Evolutionary conservation across 2,888 invertebrate genomes (phyloP).

Genomic region (Vanessa cardui): DNA sequence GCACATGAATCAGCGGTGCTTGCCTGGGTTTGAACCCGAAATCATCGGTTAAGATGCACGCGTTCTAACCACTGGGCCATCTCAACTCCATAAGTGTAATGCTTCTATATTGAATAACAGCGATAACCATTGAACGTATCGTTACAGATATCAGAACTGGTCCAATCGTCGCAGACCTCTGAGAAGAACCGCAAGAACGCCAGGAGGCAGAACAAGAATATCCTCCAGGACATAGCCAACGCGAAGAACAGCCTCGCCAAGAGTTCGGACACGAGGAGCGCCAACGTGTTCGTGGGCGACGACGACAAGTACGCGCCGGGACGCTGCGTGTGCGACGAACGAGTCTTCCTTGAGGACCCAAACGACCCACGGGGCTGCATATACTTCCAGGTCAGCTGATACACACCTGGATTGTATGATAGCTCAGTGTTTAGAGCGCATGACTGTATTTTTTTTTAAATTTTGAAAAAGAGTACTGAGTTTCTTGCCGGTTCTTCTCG

Average conservation of each 20-base stretch:
- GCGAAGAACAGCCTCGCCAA: conserved; percentile 56
- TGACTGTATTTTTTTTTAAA: too few species aligned
- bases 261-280: conserved; percentile 36
- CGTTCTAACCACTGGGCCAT: too few species aligned
- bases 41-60: too few species aligned
- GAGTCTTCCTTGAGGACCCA: conserved; percentile 65
- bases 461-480: too few species aligned
- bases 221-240: conserved; percentile 57
- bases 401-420: too few species aligned
- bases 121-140: not conserved
- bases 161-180: conserved; percentile 26
- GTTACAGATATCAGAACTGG: conserved; percentile 24
- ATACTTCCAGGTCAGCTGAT: conserved; percentile 81
- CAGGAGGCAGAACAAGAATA: conserved; percentile 62
- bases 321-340: conserved; percentile 54
- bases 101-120: too few species aligned
- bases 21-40: too few species aligned
- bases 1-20: too few species aligned
- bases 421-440: too few species aligned
- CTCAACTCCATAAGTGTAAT: too few species aligned
- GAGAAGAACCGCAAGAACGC: conserved; percentile 43
- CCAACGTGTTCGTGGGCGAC: conserved; percentile 48
- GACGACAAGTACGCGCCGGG: conserved; percentile 28
- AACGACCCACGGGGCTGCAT: conserved; percentile 83
- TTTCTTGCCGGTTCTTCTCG: too few species aligned